These are phyloP conservation scores for Eudiplozoon nipponicum DNA, from an alignment of 2,888 invertebrate species.

Conservation along the genomic window DNA sequence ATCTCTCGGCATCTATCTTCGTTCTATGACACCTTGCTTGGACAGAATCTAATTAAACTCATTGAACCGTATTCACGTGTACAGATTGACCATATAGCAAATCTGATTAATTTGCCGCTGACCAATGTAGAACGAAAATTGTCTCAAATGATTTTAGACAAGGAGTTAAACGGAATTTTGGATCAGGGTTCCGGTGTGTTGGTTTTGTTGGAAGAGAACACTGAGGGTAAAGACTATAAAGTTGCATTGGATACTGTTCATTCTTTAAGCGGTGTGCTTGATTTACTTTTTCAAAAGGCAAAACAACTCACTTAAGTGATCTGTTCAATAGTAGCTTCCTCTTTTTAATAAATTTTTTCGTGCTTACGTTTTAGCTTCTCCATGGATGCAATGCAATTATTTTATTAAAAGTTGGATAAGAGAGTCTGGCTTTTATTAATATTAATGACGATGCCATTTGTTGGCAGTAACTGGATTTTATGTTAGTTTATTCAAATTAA, in stretches of 20 bases:
- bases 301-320: too few species aligned
- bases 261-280: slow-evolving; percentile 95
- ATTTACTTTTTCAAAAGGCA: slow-evolving; percentile 88
- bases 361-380: too few species aligned
- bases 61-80: slow-evolving; percentile 93
- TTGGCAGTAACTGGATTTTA: too few species aligned
- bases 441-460: too few species aligned
- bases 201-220: slow-evolving; percentile 74
- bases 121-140: slow-evolving; percentile 77
- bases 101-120: slow-evolving; percentile 48
- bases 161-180: slow-evolving; percentile 59
- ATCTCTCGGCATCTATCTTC: slow-evolving; percentile 80
- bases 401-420: too few species aligned
- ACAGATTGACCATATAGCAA: slow-evolving; percentile 51
- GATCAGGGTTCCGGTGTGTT: slow-evolving; percentile 92
- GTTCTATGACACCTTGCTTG: slow-evolving; percentile 82
- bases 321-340: too few species aligned
- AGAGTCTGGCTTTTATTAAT: too few species aligned
- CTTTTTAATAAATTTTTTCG: too few species aligned
- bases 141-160: slow-evolving; percentile 96
- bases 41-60: slow-evolving; percentile 84
- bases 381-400: too few species aligned
- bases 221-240: slow-evolving; percentile 78
- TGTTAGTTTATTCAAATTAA: too few species aligned
- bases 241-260: slow-evolving; percentile 81